Evolutionary conservation across 2,797 vertebrate species (phyloP).

Genomic region (Saguinus oedipus): DNA sequence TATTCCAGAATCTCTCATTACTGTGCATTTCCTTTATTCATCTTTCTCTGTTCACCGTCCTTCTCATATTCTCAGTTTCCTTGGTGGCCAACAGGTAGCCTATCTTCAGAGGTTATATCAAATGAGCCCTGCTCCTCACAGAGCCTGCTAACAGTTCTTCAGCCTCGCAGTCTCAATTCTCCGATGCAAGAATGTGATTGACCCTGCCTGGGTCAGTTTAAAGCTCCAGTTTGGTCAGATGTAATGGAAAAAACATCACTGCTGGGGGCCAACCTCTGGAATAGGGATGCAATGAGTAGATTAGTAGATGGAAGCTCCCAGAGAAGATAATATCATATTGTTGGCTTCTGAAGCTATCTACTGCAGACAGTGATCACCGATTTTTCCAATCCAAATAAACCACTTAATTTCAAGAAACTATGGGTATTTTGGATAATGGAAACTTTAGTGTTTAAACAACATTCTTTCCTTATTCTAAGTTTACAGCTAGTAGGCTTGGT

Average conservation of each 20-base stretch:
- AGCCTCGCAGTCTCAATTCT: not conserved
- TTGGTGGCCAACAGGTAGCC: not conserved
- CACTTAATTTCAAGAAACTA: not conserved
- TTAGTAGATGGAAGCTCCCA: not conserved
- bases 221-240: not conserved
- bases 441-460: not conserved
- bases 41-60: not conserved
- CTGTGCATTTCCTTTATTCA: not conserved
- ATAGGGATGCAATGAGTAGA: not conserved
- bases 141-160: not conserved
- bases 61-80: not conserved
- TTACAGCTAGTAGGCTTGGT: not conserved
- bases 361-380: not conserved
- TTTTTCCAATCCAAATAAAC: not conserved
- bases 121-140: not conserved
- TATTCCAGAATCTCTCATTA: not conserved
- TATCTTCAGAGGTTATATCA: not conserved
- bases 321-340: not conserved
- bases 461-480: not conserved
- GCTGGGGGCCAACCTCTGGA: not conserved
- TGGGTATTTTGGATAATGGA: not conserved
- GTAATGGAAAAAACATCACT: not conserved
- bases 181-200: not conserved
- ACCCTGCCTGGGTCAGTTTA: not conserved
- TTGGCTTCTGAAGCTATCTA: not conserved